These are phyloP conservation scores for Gymnoscelis rufifasciata DNA, from an alignment of 2,888 invertebrate genomes.

Conservation along the genomic window DNA sequence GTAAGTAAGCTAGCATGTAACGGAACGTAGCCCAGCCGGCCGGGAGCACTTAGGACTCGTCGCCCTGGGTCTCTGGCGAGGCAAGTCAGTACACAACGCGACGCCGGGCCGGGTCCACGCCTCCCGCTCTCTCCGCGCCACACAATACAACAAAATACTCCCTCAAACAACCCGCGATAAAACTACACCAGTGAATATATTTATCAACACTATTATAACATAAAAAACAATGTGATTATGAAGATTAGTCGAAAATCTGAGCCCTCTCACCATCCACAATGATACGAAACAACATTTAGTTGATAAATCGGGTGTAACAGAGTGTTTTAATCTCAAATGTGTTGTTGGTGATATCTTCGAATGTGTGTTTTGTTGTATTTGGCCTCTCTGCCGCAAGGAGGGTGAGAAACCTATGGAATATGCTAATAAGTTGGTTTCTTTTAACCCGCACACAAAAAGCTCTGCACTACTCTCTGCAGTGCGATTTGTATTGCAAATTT, in stretches of 20 bases:
- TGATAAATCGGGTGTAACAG: conserved; percentile 67
- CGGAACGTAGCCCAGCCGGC: conserved; percentile 56
- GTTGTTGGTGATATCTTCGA: conserved; percentile 45
- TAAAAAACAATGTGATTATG: conserved; percentile 32
- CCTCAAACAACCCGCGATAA: conserved; percentile 38
- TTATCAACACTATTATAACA: conserved; percentile 33
- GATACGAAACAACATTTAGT: conserved; percentile 71
- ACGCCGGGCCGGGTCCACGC: conserved; percentile 43
- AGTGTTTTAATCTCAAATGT: conserved; percentile 67
- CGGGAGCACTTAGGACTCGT: conserved; percentile 59
- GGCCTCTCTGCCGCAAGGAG: conserved; percentile 43
- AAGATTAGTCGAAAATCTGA: conserved; percentile 24
- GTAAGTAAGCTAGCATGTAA: conserved; percentile 40
- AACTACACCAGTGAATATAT: conserved; percentile 43
- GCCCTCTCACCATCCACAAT: conserved; percentile 52
- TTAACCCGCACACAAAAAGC: conserved; percentile 72
- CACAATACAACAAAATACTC: conserved; percentile 58
- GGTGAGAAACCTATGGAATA: conserved; percentile 63
- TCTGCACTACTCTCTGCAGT: conserved; percentile 78
- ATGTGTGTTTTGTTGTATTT: conserved; percentile 36
- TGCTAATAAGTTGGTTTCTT: conserved; percentile 74
- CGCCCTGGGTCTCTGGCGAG: conserved; percentile 60
- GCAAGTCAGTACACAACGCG: conserved; percentile 60
- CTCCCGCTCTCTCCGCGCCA: conserved; percentile 30
- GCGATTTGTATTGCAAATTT: conserved; percentile 78